phyloP scores from a whole-genome alignment of 1,140 invertebrate genomes.

The Phthorimaea operculella region DNA sequence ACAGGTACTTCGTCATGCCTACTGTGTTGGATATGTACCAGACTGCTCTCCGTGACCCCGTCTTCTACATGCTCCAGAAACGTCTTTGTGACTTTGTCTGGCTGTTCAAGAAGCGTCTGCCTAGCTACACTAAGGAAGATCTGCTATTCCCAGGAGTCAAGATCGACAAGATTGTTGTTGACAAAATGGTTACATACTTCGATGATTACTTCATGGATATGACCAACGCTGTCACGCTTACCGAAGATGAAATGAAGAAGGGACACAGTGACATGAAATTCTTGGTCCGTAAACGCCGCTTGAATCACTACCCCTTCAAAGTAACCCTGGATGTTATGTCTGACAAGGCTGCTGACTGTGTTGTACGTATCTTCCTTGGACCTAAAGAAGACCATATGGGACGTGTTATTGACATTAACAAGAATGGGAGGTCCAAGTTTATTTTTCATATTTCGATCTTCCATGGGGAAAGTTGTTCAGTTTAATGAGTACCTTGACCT shows the following conservation, averaged over 20 bases:
- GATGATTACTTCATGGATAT: constrained; percentile 69
- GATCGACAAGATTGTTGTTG: constrained; percentile 67
- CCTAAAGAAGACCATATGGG: constrained; percentile 72
- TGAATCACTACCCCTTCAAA: constrained; percentile 75
- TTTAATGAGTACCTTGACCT: too few relatives aligned
- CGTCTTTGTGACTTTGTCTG: constrained; percentile 69
- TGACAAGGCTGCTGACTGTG: constrained; percentile 66
- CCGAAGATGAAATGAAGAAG: constrained; percentile 50
- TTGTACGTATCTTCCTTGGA: constrained; percentile 75
- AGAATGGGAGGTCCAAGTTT: too few relatives aligned
- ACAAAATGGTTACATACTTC: constrained; percentile 69
- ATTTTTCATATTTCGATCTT: too few relatives aligned
- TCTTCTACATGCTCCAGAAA: constrained; percentile 74
- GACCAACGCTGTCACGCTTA: constrained; percentile 59
- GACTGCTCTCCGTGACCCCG: constrained; percentile 75
- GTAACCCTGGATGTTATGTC: constrained; percentile 70
- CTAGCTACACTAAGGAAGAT: constrained; percentile 73
- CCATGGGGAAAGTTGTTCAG: too few relatives aligned
- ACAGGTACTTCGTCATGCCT: constrained; percentile 63
- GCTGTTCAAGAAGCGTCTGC: constrained; percentile 70
- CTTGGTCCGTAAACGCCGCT: constrained; percentile 69
- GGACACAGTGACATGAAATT: constrained; percentile 54
- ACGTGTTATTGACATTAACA: constrained; percentile 61
- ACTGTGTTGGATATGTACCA: constrained; percentile 67
- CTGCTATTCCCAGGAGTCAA: constrained; percentile 70